Conservation (phyloP, 2,113 vertebrate genomes). For the Oxyruncus cristatus region DNA sequence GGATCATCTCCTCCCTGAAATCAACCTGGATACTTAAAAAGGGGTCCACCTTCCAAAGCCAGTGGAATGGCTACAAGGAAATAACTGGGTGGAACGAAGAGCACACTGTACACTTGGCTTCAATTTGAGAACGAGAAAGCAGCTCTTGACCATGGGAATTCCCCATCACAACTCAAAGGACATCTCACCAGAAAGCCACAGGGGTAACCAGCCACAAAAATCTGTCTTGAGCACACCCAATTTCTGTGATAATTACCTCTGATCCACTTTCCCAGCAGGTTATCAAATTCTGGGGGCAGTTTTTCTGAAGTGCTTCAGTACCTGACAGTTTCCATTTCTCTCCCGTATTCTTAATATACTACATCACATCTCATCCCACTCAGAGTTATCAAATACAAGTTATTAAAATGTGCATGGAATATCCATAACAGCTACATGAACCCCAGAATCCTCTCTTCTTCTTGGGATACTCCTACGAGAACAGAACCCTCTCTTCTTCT, state of each 20-base stretch:
- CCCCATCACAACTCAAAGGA: background rate
- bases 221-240: fast-evolving
- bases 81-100: background rate
- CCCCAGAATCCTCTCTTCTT: background rate
- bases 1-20: background rate
- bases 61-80: background rate
- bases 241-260: background rate
- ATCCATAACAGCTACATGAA: background rate
- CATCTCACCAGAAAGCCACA: background rate
- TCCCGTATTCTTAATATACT: fast-evolving
- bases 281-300: background rate
- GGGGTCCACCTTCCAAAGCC: background rate
- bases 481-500: background rate
- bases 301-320: background rate
- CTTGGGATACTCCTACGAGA: background rate
- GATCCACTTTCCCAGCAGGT: background rate
- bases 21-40: background rate
- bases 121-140: fast-evolving
- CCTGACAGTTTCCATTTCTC: background rate
- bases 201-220: background rate
- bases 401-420: fast-evolving
- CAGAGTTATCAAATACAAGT: background rate
- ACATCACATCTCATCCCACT: background rate
- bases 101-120: background rate
- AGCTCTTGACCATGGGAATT: background rate